Percentiles rank a stretch among this genome's conserved stretches.
These are phyloP conservation scores for Perccottus glenii DNA, from an alignment of 2,113 vertebrate species.

Conservation along the genomic window DNA sequence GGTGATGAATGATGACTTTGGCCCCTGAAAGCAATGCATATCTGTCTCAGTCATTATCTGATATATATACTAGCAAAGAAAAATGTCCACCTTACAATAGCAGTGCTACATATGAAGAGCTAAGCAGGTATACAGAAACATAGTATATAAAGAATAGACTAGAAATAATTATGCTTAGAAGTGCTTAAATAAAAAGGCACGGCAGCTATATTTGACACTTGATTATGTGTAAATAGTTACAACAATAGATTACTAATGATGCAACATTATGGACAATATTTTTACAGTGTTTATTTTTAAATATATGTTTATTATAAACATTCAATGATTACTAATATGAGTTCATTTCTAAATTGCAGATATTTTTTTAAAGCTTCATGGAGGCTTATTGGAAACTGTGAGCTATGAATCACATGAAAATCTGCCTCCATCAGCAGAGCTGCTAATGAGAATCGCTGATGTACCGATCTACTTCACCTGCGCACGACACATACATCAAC, in stretches of 20 bases:
- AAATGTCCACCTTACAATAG: background rate
- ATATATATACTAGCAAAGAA: background rate
- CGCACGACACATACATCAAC: slow-evolving; percentile 26
- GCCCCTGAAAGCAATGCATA: slow-evolving; percentile 82
- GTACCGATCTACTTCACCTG: slow-evolving; percentile 34
- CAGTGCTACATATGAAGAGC: too few species aligned
- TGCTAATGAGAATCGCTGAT: slow-evolving; percentile 33
- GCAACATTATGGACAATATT: too few species aligned
- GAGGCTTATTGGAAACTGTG: slow-evolving; percentile 26
- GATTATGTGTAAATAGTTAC: background rate
- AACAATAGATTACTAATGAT: background rate
- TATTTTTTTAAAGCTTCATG: slow-evolving; percentile 27
- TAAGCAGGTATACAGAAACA: too few species aligned
- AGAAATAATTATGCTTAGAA: too few species aligned
- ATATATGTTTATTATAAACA: too few species aligned
- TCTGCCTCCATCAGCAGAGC: slow-evolving; percentile 48
- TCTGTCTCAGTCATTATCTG: background rate
- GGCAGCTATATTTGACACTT: background rate
- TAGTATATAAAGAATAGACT: too few species aligned
- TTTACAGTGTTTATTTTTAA: slow-evolving; percentile 1
- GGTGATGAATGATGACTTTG: slow-evolving; percentile 96
- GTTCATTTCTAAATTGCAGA: background rate
- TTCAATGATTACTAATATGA: background rate
- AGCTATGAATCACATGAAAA: slow-evolving; percentile 27
- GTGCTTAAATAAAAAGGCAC: too few species aligned